Percentiles rank a stretch among this genome's conserved stretches.
phyloP scores from a whole-genome alignment of 2,113 vertebrate genomes.

The Toxotes jaculatrix region DNA sequence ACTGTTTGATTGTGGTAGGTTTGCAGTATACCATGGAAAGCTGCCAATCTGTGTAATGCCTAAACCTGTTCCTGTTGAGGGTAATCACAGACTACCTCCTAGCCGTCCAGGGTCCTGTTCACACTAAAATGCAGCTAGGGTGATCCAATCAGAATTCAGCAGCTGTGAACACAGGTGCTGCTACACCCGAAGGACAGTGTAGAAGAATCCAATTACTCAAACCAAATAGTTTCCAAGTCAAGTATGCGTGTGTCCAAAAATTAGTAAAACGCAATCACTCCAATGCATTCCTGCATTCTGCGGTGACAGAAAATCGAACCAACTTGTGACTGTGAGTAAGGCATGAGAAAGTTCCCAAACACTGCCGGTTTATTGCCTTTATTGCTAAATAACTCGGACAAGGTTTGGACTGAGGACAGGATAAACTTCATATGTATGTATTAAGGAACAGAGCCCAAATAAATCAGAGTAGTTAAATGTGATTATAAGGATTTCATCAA shows the following conservation, averaged over 20 bases:
- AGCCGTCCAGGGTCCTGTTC: neutral
- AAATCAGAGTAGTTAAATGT: neutral
- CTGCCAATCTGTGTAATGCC: neutral
- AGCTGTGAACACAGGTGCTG: slow-evolving; percentile 1
- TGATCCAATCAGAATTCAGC: slow-evolving; percentile 15
- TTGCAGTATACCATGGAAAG: neutral
- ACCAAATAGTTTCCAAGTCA: slow-evolving; percentile 5
- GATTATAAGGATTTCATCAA: neutral
- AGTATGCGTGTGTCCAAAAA: neutral
- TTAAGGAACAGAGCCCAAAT: neutral
- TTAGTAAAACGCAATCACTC: neutral
- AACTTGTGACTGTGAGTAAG: neutral
- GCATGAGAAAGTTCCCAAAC: neutral
- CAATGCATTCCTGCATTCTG: neutral
- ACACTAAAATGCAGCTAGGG: slow-evolving; percentile 12
- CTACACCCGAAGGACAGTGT: neutral
- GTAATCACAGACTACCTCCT: slow-evolving; percentile 9
- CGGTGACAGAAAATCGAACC: neutral
- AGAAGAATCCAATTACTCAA: neutral
- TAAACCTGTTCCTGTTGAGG: slow-evolving; percentile 1
- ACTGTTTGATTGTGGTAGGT: neutral
- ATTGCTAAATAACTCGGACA: slow-evolving; percentile 1
- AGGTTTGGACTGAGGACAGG: neutral
- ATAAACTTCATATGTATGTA: neutral
- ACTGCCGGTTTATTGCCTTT: neutral